A percentile compares a stretch with the other conserved stretches of the same genome.
Conservation (phyloP, 2,888 invertebrate genomes). For the Acleris laterana region DNA sequence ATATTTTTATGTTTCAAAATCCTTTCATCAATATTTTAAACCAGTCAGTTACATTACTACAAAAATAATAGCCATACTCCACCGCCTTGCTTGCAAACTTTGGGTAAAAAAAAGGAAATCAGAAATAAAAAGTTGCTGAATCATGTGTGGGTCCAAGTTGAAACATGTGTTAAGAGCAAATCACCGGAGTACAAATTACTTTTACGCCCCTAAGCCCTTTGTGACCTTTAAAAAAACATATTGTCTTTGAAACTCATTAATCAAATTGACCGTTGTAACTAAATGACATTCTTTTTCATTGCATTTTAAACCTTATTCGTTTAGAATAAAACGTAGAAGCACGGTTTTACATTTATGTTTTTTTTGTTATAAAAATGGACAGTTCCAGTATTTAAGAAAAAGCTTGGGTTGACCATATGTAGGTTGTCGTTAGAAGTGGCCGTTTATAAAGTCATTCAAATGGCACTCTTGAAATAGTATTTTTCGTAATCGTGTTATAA, state of each 20-base stretch:
- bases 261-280: slow-evolving; percentile 2
- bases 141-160: background rate
- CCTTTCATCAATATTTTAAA: no score
- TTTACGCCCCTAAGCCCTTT: slow-evolving; percentile 12
- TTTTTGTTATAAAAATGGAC: background rate
- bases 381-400: no score
- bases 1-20: no score
- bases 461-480: no score
- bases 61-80: no score
- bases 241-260: slow-evolving; percentile 26
- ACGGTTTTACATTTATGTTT: no score
- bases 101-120: no score
- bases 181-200: slow-evolving; percentile 16
- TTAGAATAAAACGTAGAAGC: background rate
- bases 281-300: background rate
- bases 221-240: slow-evolving; percentile 8
- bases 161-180: slow-evolving; percentile 21
- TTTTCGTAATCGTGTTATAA: no score
- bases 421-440: background rate
- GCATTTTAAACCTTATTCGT: background rate
- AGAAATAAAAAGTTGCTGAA: background rate
- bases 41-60: no score
- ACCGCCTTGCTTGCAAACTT: no score
- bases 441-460: background rate
- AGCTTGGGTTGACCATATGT: no score